Conservation (phyloP, 2,888 invertebrate genomes). For the Apodemia hepburni region DNA sequence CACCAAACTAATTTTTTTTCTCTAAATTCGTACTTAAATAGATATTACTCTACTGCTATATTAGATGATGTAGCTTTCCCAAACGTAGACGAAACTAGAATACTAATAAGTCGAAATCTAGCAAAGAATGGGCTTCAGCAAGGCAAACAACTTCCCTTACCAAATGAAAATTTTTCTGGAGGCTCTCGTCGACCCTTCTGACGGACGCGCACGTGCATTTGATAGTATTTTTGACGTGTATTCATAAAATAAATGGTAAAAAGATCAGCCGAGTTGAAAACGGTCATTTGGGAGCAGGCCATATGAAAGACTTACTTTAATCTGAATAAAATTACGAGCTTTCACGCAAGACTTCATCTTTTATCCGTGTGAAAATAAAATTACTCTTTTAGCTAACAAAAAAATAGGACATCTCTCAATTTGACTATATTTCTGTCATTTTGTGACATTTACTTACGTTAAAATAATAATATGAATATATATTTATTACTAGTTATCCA, state of each 20-base stretch:
- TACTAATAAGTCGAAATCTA: slow-evolving; percentile 3
- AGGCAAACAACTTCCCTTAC: slow-evolving; percentile 6
- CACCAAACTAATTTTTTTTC: too few relatives aligned
- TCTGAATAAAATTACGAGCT: slow-evolving; percentile 10
- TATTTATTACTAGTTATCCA: too few relatives aligned
- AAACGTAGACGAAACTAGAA: neutral
- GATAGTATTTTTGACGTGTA: slow-evolving; percentile 13
- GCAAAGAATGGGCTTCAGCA: neutral
- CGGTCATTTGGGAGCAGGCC: slow-evolving; percentile 5
- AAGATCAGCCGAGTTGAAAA: slow-evolving; percentile 6
- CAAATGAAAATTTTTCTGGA: slow-evolving; percentile 1
- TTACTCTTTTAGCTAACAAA: neutral
- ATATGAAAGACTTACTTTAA: slow-evolving; percentile 11
- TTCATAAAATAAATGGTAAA: neutral
- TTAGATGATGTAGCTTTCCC: slow-evolving; percentile 7
- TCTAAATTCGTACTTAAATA: neutral
- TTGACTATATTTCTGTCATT: too few relatives aligned
- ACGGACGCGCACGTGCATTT: slow-evolving; percentile 5
- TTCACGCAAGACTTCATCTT: slow-evolving; percentile 3
- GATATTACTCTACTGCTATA: slow-evolving; percentile 1
- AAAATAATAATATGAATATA: too few relatives aligned
- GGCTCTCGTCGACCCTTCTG: neutral
- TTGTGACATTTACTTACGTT: too few relatives aligned
- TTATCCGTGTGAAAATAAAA: slow-evolving; percentile 12
- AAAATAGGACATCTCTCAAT: too few relatives aligned